Evolutionary conservation across 2,797 vertebrate species (phyloP), one percentile per base, ranked within the genome.

Genomic region (Cirrhinus molitorella): DNA sequence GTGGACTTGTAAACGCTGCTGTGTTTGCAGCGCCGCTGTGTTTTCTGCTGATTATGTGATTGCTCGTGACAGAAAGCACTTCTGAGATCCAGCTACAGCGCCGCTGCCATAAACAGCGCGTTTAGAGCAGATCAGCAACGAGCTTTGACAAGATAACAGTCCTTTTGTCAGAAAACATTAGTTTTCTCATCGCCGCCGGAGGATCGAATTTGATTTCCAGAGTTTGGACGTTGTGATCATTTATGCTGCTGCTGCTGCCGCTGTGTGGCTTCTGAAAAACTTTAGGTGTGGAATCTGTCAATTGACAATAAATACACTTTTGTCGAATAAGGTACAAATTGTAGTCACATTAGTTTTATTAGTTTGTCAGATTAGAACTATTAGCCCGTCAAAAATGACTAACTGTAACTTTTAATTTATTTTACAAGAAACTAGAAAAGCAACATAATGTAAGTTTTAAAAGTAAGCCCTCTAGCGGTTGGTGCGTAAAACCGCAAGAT

Each of bases 41-140:
- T 83, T 77, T 83, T 75, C 17, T n/a, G 47, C 72, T 77, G 81
- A 83, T 68, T 68, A n/a, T 57, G 47, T 83, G 81, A 83, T 83
- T 83, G 59, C 47, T 83, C 23, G 2, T 83, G 72, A 83, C 81
- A 53, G 73, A 66, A 77, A 77, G 71, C 31, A n/a, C 37, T 57
- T 28, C 31, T 34, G 45, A 76, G 63, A 77, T 76, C 63, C 73
- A 76, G 51, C 49, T 76, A 11, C 57, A 81, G 70, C 5, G 19
- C 68, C 21, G 70, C 57, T 74, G 76, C 59, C 47, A 74, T 73
- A 43, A 74, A 47, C 43, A 74, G 68, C 34, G 21, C 43, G 17
- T 74, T 53, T 43, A 82, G 10, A 66, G 2, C 59, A 43, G 80
- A 65, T 82, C 67, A 23, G 40, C 23, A 63, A 81, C 23, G 5